Conservation (phyloP, 2,113 vertebrate species). For the Carassius gibelio region DNA sequence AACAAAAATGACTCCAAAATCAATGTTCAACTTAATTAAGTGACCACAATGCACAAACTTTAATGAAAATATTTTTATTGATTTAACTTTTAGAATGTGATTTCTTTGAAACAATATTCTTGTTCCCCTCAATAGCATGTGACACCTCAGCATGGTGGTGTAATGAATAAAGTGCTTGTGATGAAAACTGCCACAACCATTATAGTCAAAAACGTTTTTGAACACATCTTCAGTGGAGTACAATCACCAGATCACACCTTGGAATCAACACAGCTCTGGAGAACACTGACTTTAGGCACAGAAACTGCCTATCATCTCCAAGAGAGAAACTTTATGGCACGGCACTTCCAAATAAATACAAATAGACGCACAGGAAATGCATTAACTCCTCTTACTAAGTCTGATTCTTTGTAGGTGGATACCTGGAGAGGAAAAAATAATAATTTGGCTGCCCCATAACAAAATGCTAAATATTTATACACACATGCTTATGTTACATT, state of each 20-base stretch:
- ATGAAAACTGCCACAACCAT: conserved; percentile 48
- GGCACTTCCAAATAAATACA: conserved; percentile 44
- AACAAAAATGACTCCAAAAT: too few species aligned
- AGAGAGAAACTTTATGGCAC: conserved; percentile 44
- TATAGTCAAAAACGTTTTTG: conserved; percentile 54
- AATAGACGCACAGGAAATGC: conserved; percentile 22
- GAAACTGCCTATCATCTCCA: conserved; percentile 3
- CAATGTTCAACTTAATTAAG: too few species aligned
- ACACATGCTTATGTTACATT: conserved; percentile 30
- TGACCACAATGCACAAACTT: conserved; percentile 6
- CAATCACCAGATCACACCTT: conserved; percentile 13
- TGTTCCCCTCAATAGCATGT: conserved; percentile 46
- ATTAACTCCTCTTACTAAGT: not conserved
- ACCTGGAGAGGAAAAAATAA: conserved; percentile 17
- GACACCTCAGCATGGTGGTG: conserved; percentile 54
- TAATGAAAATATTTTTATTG: conserved; percentile 68
- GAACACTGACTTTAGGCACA: not conserved
- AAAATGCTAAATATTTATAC: conserved; percentile 47
- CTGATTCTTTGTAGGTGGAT: conserved; percentile 20
- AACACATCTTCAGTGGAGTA: conserved; percentile 36
- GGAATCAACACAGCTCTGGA: conserved; percentile 1
- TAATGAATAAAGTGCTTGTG: conserved; percentile 60
- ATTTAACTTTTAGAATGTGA: conserved; percentile 51
- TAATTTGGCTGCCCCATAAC: not conserved
- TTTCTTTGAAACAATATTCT: conserved; percentile 50